Evolutionary conservation across 2,797 vertebrate species (phyloP).

Genomic region (Antennarius maculatus): DNA sequence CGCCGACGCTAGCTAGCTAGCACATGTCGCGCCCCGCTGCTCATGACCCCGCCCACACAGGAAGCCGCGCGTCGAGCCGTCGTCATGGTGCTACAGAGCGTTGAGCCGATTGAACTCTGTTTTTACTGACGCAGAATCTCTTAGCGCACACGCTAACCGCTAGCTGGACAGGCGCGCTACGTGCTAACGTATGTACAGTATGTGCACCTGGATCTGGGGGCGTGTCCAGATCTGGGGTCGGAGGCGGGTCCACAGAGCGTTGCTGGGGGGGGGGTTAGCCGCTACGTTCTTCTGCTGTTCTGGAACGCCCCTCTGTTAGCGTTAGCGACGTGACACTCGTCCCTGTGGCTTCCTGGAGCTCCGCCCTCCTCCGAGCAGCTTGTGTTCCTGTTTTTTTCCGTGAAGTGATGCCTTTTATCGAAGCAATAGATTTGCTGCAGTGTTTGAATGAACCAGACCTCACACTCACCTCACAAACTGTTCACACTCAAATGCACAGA

Average conservation of each 20-base stretch:
- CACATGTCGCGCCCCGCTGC: not conserved
- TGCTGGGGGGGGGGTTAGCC: constrained; percentile 4
- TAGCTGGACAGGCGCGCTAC: constrained; percentile 28
- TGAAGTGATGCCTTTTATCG: constrained; percentile 80
- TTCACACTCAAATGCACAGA: constrained; percentile 78
- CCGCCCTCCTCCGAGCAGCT: constrained; percentile 72
- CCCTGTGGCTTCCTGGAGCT: constrained; percentile 52
- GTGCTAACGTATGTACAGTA: constrained; percentile 25
- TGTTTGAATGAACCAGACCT: constrained; percentile 80
- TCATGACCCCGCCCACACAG: constrained; percentile 2
- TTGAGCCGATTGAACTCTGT: constrained; percentile 34
- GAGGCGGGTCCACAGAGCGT: not conserved
- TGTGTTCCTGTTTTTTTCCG: constrained; percentile 64
- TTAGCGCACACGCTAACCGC: constrained; percentile 43
- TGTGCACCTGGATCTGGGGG: constrained; percentile 18
- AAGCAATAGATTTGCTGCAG: constrained; percentile 82
- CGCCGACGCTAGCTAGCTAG: constrained; percentile 22
- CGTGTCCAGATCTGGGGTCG: constrained; percentile 28
- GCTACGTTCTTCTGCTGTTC: constrained; percentile 32
- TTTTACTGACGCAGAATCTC: constrained; percentile 21
- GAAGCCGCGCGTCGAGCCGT: constrained; percentile 28
- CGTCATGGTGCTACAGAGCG: constrained; percentile 63
- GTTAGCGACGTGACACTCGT: constrained; percentile 50
- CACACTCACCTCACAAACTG: constrained; percentile 74
- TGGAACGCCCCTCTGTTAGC: constrained; percentile 32